Base-by-base conservation (phyloP, 2,113 vertebrate genomes). In the Tursiops truncatus region DNA sequence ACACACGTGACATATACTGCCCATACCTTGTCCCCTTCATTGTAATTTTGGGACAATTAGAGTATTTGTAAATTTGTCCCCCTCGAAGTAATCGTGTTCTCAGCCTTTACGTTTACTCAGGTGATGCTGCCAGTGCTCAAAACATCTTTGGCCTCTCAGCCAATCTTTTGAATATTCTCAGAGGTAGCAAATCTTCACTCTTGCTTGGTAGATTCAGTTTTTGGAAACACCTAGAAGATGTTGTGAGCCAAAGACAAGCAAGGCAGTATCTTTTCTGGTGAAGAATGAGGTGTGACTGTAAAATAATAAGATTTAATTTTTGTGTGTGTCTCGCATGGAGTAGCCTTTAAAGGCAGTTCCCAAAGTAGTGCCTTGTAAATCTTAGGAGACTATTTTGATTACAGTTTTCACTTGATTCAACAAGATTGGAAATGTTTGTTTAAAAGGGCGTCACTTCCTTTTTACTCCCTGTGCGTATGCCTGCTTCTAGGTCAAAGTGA, bases 381-480 rank as follows among this genome's bases (percentile, higher is more conserved):
- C 63, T 96, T 93, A 91, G 44, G 38, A 93, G 65, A 89, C n/a
- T 93, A 13, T 93, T 90, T 95, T 90, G 41, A 62, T 93, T 89
- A 62, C 4, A 58, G 36, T 87, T 92, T 92, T 90, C 63, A 70
- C 92, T 73, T 95, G 56, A 93, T 92, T 94, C 96, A 95, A 77
- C 89, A 82, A 90, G 65, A 92, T 68, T 67, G 44, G 63, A 95
- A 90, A 77, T 81, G 36, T 93, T 96, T 95, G 44, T 63, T 92
- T 89, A 79, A 73, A 79, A 94, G 86, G 25, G 33, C 71, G 60
- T 86, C 65, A 63, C 23, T 86, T 89, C 11, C 44, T 89, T 88
- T 76, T 63, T 70, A 60, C 8, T 93, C 28, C 86, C 11, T 53
- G 10, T 65, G 38, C 8, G 2, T 62, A 41, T 82, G 28, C 56